Conservation (phyloP, 2,113 vertebrate species). For the Symphodus melops region DNA sequence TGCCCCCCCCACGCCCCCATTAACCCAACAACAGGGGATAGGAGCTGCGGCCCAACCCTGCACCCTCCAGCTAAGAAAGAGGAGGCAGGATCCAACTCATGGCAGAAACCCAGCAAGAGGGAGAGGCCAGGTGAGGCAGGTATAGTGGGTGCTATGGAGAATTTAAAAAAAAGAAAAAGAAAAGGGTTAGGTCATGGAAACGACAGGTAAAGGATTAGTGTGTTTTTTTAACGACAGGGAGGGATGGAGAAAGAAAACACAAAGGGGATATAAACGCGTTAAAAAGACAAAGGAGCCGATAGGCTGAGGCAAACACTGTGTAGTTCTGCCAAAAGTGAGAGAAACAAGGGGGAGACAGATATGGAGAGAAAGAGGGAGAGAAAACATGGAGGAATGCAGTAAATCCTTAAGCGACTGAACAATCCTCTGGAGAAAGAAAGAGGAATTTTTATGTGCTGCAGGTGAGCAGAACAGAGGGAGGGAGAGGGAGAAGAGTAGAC, state of each 20-base stretch:
- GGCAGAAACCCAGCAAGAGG: constrained; percentile 75
- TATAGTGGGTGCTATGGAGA: constrained; percentile 49
- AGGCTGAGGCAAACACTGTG: constrained; percentile 54
- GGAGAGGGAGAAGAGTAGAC: constrained; percentile 51
- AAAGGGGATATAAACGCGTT: constrained; percentile 70
- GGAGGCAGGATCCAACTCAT: constrained; percentile 75
- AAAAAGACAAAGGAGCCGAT: constrained; percentile 72
- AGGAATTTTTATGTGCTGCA: constrained; percentile 90
- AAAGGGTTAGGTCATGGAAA: constrained; percentile 66
- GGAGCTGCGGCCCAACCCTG: constrained; percentile 82
- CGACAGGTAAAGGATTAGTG: constrained; percentile 58
- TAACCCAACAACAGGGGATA: constrained; percentile 55
- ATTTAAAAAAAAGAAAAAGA: constrained; percentile 36
- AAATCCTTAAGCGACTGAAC: constrained; percentile 82
- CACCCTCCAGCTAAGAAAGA: constrained; percentile 75
- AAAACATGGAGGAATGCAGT: constrained; percentile 83
- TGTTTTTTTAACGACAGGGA: constrained; percentile 47
- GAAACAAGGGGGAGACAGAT: constrained; percentile 60
- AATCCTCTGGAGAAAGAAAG: constrained; percentile 84
- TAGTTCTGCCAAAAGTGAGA: constrained; percentile 64
- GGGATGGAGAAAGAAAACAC: constrained; percentile 61
- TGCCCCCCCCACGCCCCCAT: constrained; percentile 30
- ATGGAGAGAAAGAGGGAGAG: constrained; percentile 67
- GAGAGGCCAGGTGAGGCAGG: constrained; percentile 77
- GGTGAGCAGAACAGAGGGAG: constrained; percentile 80